These are phyloP conservation scores for Epinephelus moara DNA, from an alignment of 2,113 vertebrate genomes.

Conservation along the genomic window DNA sequence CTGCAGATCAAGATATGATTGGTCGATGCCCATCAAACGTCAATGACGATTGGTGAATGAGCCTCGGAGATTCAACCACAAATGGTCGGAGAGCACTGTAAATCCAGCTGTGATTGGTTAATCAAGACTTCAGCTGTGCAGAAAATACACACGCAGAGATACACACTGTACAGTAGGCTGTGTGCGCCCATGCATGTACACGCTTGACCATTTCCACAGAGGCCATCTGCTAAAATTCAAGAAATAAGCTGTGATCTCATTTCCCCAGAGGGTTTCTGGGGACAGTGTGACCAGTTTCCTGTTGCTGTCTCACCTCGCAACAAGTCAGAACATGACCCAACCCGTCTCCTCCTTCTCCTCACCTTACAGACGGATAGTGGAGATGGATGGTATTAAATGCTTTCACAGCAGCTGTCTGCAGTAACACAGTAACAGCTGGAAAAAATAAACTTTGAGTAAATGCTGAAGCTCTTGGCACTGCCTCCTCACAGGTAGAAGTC, in stretches of 20 bases:
- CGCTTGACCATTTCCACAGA: constrained; percentile 35
- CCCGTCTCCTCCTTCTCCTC: neutral
- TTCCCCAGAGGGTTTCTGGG: neutral
- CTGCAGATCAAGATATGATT: constrained; percentile 19
- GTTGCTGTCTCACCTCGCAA: constrained; percentile 11
- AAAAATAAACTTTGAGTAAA: neutral
- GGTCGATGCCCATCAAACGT: neutral
- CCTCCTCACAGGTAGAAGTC: neutral
- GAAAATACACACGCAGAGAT: constrained; percentile 30
- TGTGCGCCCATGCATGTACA: neutral
- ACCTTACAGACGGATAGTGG: neutral
- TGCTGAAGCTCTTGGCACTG: neutral
- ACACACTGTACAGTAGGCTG: neutral
- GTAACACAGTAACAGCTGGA: neutral
- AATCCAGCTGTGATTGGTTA: constrained; percentile 58
- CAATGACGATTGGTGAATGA: constrained; percentile 7
- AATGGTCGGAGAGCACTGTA: constrained; percentile 10
- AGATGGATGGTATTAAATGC: neutral
- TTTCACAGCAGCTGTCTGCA: neutral
- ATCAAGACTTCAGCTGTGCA: constrained; percentile 18
- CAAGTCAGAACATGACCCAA: constrained; percentile 30
- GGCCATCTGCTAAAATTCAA: constrained; percentile 20
- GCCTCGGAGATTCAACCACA: constrained; percentile 16
- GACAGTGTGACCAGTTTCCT: constrained; percentile 38
- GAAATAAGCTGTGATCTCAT: constrained; percentile 29